These are phyloP conservation scores for Apus apus DNA, from an alignment of 2,113 vertebrate genomes.

Conservation along the genomic window DNA sequence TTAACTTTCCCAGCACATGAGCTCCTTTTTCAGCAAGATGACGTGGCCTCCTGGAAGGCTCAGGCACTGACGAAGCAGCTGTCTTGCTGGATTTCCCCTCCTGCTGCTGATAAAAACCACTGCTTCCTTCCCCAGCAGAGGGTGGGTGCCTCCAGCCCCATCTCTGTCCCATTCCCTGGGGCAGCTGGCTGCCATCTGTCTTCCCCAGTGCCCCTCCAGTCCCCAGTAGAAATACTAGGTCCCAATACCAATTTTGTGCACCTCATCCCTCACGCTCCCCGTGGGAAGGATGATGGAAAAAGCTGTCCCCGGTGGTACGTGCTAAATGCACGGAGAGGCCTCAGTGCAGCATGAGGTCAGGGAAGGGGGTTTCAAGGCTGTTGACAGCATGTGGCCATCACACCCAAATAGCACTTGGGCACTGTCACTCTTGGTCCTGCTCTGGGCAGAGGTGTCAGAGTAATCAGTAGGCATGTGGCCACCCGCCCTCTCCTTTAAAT, in stretches of 20 bases:
- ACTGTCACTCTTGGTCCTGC: accelerated
- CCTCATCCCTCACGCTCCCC: accelerated
- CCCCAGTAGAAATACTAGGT: background rate
- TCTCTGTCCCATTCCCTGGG: background rate
- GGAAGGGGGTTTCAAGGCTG: background rate
- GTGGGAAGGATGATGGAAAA: background rate
- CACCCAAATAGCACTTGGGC: background rate
- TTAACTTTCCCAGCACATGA: background rate
- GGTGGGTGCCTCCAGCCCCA: background rate
- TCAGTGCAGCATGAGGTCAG: accelerated
- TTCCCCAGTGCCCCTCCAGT: background rate
- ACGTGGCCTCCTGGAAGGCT: background rate
- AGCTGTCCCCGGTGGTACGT: accelerated
- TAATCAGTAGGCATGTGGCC: accelerated
- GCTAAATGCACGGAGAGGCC: background rate
- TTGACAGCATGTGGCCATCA: background rate
- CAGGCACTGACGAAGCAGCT: background rate
- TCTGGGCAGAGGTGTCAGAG: background rate
- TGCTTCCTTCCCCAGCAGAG: background rate
- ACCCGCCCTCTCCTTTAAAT: background rate
- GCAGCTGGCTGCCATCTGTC: accelerated
- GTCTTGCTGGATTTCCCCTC: constrained; percentile 34
- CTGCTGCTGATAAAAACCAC: background rate
- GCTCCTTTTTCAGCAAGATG: background rate
- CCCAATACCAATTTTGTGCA: background rate